phyloP scores from a whole-genome alignment of 2,797 vertebrate genomes.

The Xerus rutilus region DNA sequence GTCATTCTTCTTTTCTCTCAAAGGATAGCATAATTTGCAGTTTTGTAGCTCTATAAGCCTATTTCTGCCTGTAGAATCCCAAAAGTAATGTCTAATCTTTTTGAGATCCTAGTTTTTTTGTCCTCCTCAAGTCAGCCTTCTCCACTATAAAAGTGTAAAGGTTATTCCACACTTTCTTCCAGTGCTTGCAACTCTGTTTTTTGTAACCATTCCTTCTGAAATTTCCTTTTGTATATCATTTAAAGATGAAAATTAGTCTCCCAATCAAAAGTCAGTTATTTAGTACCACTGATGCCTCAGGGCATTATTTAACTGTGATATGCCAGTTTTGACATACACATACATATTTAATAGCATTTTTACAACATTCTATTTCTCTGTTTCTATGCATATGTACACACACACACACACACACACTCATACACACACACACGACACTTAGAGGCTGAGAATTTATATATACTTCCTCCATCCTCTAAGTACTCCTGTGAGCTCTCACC shows the following conservation, averaged over 20 bases:
- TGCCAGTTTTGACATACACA: background rate
- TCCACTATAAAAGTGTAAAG: background rate
- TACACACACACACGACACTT: background rate
- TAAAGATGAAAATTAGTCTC: conserved; percentile 8
- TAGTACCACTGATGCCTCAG: background rate
- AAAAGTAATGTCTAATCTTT: background rate
- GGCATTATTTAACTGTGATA: background rate
- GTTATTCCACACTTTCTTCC: conserved; percentile 7
- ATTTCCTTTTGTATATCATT: conserved; percentile 15
- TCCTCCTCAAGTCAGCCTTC: background rate
- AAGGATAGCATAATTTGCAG: background rate
- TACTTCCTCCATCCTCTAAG: background rate
- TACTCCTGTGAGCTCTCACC: background rate
- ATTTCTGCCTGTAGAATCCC: background rate
- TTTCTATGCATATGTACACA: background rate
- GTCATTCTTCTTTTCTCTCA: background rate
- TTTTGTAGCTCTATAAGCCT: background rate
- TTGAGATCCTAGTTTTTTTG: background rate
- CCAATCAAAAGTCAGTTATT: background rate
- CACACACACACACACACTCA: background rate
- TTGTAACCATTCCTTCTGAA: background rate
- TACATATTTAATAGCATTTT: background rate
- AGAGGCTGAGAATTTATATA: background rate
- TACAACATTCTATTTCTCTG: background rate
- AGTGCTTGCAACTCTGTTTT: background rate